Base-by-base conservation (phyloP, 2,113 vertebrate species). In the Narcine bancroftii region DNA sequence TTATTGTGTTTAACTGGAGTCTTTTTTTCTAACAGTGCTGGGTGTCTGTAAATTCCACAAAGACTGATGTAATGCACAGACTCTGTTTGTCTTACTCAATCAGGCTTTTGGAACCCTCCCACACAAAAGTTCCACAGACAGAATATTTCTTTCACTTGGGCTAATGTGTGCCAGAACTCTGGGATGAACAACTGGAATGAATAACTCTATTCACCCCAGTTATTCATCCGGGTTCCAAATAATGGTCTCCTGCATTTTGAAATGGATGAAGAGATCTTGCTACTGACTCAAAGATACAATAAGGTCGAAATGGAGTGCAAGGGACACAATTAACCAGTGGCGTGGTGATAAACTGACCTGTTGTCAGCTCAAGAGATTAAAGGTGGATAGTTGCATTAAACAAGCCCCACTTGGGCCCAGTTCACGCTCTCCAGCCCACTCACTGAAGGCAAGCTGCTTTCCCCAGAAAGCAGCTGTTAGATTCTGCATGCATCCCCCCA, bases 71-170 rank as follows among this genome's bases (percentile, higher is more conserved):
- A 87, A 87, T 87, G 81, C 50, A 87, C 81, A 87, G 53, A 87
- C 81, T 60, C 81, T 87, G 36, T 63, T 87, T 87, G 81, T 87
- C 81, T 87, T 87, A 87, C 53, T 87, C 81, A 87, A 87, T 87
- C 81, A 60, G 81, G 81, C 81, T 87, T 60, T 87, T 87, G 81
- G 81, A 87, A 87, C 53, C 53, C 81, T 60, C 81, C 81, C 81
- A 87, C 81, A 87, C 81, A 87, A 60, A 87, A 60, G 81, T 87
- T 87, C 81, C 81, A 60, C 81, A 87, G 19, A 60, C 53, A 87
- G 81, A 87, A 87, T 87, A 87, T 87, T 87, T 81, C 77, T 81
- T 87, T 87, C 81, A 87, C 53, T 60, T 60, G 36, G 81, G 5
- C 33, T 63, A n/a, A 36, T 87, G 33, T 60, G 81, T 87, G 81